phyloP scores from a whole-genome alignment of 2,797 vertebrate species.

The Odontamblyopus lacepedii region DNA sequence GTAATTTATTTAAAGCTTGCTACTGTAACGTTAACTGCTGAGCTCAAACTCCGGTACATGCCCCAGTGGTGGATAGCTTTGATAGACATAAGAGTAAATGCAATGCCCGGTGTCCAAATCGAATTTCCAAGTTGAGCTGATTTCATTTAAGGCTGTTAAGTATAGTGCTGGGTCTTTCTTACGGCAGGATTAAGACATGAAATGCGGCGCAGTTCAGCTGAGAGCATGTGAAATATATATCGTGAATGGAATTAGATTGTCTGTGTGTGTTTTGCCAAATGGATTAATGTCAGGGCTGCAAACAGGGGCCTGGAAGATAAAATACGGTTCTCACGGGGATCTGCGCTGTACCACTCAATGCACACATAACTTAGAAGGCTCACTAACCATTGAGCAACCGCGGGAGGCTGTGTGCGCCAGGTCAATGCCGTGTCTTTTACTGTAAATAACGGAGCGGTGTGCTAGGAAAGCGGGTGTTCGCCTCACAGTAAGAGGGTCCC shows the following conservation, averaged over 20 bases:
- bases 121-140: conserved; percentile 3
- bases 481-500: no score
- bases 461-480: neutral
- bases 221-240: conserved; percentile 31
- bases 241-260: conserved; percentile 36
- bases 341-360: conserved; percentile 73
- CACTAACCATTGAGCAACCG: conserved; percentile 38
- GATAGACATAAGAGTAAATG: conserved; percentile 6
- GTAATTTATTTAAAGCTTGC: neutral
- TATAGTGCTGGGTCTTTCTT: neutral
- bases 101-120: neutral
- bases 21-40: neutral
- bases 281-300: conserved; percentile 62
- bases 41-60: neutral
- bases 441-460: neutral
- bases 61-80: neutral
- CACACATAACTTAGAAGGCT: conserved; percentile 74
- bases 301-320: conserved; percentile 64
- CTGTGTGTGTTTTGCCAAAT: conserved; percentile 55
- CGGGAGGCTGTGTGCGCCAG: neutral
- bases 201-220: conserved; percentile 22
- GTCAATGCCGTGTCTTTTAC: neutral
- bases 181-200: conserved; percentile 10
- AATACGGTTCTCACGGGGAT: conserved; percentile 75
- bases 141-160: conserved; percentile 13